A percentile compares a stretch with the other conserved stretches of the same genome.
Conservation (phyloP, 2,797 vertebrate species). For the Oreochromis mossambicus region DNA sequence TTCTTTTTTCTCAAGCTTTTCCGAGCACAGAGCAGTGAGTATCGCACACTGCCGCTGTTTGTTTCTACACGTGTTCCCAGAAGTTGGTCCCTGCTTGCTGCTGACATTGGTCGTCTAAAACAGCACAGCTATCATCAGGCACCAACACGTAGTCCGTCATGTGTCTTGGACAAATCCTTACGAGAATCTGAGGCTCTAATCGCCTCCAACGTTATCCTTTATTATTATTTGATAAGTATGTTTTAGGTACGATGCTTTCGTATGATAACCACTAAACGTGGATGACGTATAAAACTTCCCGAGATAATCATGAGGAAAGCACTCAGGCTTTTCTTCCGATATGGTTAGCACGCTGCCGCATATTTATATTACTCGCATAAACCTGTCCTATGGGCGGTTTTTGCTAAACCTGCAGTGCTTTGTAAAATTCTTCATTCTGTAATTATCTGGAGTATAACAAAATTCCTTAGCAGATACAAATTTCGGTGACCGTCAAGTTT, state of each 20-base stretch:
- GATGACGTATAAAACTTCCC: not conserved
- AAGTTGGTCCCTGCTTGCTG: not conserved
- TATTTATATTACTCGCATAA: not conserved
- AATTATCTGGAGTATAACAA: not conserved
- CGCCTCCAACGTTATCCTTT: not conserved
- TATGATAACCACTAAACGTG: rapidly evolving
- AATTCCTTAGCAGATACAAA: not conserved
- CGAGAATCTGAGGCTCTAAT: not conserved
- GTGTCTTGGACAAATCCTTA: not conserved
- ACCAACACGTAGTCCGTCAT: rapidly evolving
- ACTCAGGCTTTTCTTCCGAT: rapidly evolving
- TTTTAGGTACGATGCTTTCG: not conserved
- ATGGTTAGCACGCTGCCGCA: not conserved
- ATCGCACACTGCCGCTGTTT: not conserved
- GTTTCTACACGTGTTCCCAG: not conserved
- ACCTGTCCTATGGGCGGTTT: not conserved
- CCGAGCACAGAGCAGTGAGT: not conserved
- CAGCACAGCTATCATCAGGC: not conserved
- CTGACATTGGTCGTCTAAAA: not conserved
- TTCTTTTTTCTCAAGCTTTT: not conserved
- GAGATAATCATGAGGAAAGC: not conserved
- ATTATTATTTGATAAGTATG: not conserved
- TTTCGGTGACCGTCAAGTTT: no score
- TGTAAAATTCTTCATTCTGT: not conserved
- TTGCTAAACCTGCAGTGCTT: not conserved